These are phyloP conservation scores for Hipposideros armiger DNA, from an alignment of 2,113 vertebrate genomes.

Conservation along the genomic window DNA sequence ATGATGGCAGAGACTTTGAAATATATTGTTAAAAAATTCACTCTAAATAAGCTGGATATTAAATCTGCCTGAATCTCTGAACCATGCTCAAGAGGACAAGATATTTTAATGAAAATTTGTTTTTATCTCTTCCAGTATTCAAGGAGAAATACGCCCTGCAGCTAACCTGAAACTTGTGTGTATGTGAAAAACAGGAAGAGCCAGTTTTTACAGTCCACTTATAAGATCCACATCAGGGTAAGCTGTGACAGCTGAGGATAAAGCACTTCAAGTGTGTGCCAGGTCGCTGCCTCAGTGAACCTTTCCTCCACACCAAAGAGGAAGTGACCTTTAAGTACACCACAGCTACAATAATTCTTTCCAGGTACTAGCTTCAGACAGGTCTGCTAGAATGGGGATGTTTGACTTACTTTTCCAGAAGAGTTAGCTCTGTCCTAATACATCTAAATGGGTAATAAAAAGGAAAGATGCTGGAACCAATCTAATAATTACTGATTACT, in stretches of 20 bases:
- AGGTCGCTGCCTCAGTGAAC: neutral
- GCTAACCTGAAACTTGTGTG: conserved; percentile 8
- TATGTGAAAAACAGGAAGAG: neutral
- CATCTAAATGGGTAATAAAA: neutral
- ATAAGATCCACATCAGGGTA: neutral
- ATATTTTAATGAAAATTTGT: conserved; percentile 41
- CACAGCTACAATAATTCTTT: neutral
- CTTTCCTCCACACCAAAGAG: neutral
- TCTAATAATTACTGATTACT: neutral
- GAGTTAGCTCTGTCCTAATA: neutral
- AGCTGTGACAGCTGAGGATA: neutral
- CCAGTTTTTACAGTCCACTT: neutral
- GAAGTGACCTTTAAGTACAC: neutral
- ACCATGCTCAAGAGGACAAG: conserved; percentile 31
- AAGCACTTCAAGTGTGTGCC: neutral
- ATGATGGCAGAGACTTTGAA: neutral
- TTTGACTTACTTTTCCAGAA: conserved; percentile 37
- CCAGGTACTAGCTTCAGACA: neutral
- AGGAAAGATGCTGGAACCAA: neutral
- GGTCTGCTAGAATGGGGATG: neutral
- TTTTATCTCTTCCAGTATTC: conserved; percentile 32
- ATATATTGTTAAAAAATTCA: neutral
- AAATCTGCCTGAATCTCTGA: conserved; percentile 38
- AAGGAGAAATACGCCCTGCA: neutral
- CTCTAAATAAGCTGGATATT: neutral